Base-by-base conservation (phyloP, 2,888 invertebrate genomes). In the Eremobia ochroleuca region DNA sequence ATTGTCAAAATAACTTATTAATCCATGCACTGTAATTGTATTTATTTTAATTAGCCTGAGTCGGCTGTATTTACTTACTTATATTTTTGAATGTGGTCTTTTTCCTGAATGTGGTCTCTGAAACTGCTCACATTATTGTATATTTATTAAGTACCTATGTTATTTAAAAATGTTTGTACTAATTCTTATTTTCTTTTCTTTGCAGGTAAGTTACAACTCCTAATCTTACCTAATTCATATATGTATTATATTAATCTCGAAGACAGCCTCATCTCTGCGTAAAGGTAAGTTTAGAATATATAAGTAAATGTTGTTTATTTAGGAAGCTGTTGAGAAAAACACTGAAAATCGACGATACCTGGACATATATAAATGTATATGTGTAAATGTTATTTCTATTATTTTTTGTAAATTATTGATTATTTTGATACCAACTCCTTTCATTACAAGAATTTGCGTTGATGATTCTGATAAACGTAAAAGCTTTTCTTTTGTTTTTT, bases 191-290 rank as follows among this genome's bases (percentile, higher is more conserved):
- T 68, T 58, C 1, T 58, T 68, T 55, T 68, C 18, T 68, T 68
- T 68, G n/a, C 68, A 68, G 68, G 68, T 68, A 68, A 68, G 68
- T 68, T 21, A 37, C 37, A 55, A 55, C 18, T 67, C 9, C 25
- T 34, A 34, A 67, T 11, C 11, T 37, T 37, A 37, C 6, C 1
- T 52, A 11, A 34, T 6, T 52, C 18, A 4, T 34, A 67, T 8
- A 21, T 18, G 43, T 28, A 31, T 25, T 31, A 49, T 25, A 18
- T 9, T 49, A n/a, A 34, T 3, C 52, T n/a, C 34, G 3, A 11
- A 28, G 13, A 8, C 15, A 31, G 4, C 0, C 11, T 18, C n/a
- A 37, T 37, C 55, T 58, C n/a, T n/a, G n/a, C 58, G 5, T 58
- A 21, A 21, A n/a, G 68, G 68, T 68, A 37, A 68, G 68, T 37